Evolutionary conservation across 2,797 vertebrate species (phyloP).

Genomic region (Hybognathus amarus): DNA sequence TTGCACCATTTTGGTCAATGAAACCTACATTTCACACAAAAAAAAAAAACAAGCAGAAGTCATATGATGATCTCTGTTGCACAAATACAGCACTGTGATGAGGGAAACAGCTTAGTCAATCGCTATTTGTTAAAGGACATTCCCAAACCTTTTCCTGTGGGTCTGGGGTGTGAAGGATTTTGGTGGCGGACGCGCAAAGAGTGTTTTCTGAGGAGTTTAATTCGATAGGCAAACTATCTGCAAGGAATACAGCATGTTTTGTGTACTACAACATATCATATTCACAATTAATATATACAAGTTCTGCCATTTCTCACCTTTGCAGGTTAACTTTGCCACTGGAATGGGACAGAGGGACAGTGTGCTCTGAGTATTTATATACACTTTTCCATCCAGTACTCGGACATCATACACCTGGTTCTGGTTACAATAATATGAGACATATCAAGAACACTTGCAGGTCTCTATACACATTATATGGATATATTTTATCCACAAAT

Average conservation of each 20-base stretch:
- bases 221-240: conserved; percentile 40
- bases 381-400: conserved; percentile 67
- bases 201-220: conserved; percentile 60
- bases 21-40: conserved; percentile 58
- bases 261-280: neutral
- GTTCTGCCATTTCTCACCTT: conserved; percentile 57
- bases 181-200: conserved; percentile 70
- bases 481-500: neutral
- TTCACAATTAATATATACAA: neutral
- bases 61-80: neutral
- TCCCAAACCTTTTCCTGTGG: conserved; percentile 70
- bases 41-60: conserved; percentile 15
- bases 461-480: neutral
- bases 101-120: neutral
- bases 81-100: neutral
- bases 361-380: conserved; percentile 68
- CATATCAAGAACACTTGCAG: neutral
- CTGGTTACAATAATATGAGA: conserved; percentile 55
- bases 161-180: conserved; percentile 71
- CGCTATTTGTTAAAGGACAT: neutral
- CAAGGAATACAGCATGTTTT: conserved; percentile 37
- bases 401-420: conserved; percentile 73
- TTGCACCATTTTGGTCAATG: conserved; percentile 67
- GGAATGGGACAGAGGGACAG: conserved; percentile 64
- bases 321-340: conserved; percentile 35